Base-by-base conservation (phyloP, 1,140 invertebrate genomes). In the Ips typographus region DNA sequence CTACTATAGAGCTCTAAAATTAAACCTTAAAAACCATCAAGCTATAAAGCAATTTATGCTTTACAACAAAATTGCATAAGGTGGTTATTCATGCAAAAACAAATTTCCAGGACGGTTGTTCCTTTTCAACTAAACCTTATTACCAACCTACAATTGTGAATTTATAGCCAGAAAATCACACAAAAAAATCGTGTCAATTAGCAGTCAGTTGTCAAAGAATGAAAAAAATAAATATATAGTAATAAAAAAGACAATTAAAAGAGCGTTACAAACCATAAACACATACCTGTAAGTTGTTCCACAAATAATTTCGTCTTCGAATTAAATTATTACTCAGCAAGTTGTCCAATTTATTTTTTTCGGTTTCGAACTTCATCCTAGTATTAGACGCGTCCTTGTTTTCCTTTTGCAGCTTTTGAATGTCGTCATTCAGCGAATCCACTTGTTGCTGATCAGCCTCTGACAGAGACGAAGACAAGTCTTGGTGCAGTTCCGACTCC, bases 281-380 rank as follows among this genome's bases (percentile, higher is more conserved):
- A 7, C 36, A 36, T 68, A 68, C 66, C 59, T 97, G 94, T 3
- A 98, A 82, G 2, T 94, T 95, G 85, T 95, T 89, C 22, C 89
- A 88, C 1, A 99, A 83, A 79, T 96, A 95, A 80, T 94, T 96
- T 80, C 90, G 90, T 68, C 92, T 87, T 72, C 91, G 80, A 55
- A 96, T 93, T 44, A 99, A 86, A 83, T 99, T 99, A 80, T 98
- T 98, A n/a, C 95, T 96, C 41, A 99, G 84, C 51, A 98, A 83
- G 86, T 98, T 99, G 81, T 99, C 98, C 44, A 99, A 83, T 80
- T 98, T 98, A 81, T 97, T 98, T 81, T 99, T 99, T 71, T 96
- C 94, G 41, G 95, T 94, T 82, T 99, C 97, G 5, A 98, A 83
- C 80, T 94, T 91, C 92, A 98, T 97, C 80, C 96, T 88, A 74